Evolutionary conservation across 1,140 invertebrate genomes (phyloP).

Genomic region (Lycorma delicatula): DNA sequence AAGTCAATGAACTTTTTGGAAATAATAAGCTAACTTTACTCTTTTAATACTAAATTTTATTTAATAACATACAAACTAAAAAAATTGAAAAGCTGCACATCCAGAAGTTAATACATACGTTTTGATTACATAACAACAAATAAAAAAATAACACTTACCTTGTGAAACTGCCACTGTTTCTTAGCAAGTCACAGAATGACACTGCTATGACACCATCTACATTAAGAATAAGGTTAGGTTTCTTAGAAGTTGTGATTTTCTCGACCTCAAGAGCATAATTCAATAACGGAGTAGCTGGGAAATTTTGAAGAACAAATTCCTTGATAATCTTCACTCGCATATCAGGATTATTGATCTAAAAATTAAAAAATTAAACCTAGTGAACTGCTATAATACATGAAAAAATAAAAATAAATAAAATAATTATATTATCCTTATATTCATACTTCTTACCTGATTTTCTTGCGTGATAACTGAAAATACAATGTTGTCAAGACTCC

Average conservation of each 20-base stretch:
- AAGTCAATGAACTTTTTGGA: too few relatives aligned
- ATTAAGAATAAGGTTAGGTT: constrained; percentile 98
- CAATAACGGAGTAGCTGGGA: constrained; percentile 85
- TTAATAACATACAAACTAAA: too few relatives aligned
- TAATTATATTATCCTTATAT: neutral
- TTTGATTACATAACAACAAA: neutral
- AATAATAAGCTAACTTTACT: too few relatives aligned
- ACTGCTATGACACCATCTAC: constrained; percentile 98
- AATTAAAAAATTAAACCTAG: constrained; percentile 11
- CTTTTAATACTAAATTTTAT: neutral
- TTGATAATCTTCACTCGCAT: constrained; percentile 95
- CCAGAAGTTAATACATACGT: too few relatives aligned
- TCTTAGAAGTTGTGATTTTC: constrained; percentile 98
- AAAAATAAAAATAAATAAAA: constrained; percentile 2
- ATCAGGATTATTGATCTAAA: constrained; percentile 95
- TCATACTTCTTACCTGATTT: too few relatives aligned
- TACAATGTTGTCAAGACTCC: too few relatives aligned
- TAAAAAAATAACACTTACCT: constrained; percentile 43
- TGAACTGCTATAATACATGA: neutral
- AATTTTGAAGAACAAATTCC: constrained; percentile 89
- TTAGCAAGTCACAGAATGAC: constrained; percentile 92
- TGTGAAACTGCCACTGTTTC: constrained; percentile 88
- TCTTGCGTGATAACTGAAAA: too few relatives aligned
- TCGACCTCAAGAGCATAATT: constrained; percentile 96
- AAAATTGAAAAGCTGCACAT: too few relatives aligned